Evolutionary conservation across 2,797 vertebrate species (phyloP).

Genomic region (Neoniphon sammara): DNA sequence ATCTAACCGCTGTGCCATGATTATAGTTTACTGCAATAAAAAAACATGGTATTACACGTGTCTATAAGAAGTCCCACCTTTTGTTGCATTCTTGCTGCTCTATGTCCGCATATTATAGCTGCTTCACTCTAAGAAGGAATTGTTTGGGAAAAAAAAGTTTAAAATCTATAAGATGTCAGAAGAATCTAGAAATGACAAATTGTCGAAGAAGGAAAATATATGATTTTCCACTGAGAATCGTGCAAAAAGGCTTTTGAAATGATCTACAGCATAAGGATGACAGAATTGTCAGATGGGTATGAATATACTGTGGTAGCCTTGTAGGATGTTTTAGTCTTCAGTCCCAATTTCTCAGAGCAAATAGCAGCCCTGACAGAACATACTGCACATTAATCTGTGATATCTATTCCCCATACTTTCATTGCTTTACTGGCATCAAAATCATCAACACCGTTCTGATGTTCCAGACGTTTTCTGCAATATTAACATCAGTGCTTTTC

Average conservation of each 20-base stretch:
- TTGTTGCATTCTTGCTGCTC: background rate
- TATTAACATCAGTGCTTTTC: constrained; percentile 9
- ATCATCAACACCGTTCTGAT: background rate
- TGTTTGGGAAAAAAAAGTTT: too few species aligned
- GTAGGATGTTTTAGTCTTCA: constrained; percentile 35
- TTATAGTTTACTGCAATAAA: constrained; percentile 15
- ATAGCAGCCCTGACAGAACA: constrained; percentile 38
- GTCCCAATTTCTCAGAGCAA: constrained; percentile 23
- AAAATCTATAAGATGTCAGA: too few species aligned
- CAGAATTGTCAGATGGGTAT: constrained; percentile 35
- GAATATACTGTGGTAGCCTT: constrained; percentile 31
- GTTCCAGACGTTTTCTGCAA: constrained; percentile 22
- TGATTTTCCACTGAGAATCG: constrained; percentile 7
- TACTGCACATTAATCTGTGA: constrained; percentile 6
- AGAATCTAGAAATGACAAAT: too few species aligned
- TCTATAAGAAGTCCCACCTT: background rate
- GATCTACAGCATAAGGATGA: constrained; percentile 13
- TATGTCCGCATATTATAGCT: too few species aligned
- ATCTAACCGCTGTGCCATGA: constrained; percentile 21
- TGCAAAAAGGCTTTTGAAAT: constrained; percentile 17
- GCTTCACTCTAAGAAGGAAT: too few species aligned
- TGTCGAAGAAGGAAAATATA: background rate
- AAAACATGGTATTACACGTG: background rate
- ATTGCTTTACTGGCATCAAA: constrained; percentile 3
- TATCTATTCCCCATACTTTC: constrained; percentile 14